Percentiles rank a stretch among this genome's conserved stretches.
These are phyloP conservation scores for Drosophila putrida DNA, from an alignment of 2,888 invertebrate genomes.

Conservation along the genomic window DNA sequence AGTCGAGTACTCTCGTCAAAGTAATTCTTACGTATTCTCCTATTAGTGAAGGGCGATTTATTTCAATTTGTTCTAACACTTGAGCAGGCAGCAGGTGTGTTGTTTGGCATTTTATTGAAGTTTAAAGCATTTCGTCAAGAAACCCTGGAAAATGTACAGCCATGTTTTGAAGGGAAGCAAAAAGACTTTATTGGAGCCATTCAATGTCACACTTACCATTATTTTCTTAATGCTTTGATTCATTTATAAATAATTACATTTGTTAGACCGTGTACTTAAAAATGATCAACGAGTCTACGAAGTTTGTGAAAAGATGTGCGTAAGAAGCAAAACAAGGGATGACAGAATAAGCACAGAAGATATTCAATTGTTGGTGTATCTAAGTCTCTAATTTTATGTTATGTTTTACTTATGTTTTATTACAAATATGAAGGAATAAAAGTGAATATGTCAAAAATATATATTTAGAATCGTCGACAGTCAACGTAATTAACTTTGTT, in stretches of 20 bases:
- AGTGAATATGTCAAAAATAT: not conserved
- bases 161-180: not conserved
- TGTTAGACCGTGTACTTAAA: not conserved
- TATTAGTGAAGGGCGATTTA: not conserved
- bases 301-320: too few relatives aligned
- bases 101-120: constrained; percentile 21
- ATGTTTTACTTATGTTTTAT: too few relatives aligned
- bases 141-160: not conserved
- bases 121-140: not conserved
- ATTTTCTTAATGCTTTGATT: not conserved
- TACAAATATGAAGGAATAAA: not conserved
- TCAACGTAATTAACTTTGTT: not conserved
- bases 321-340: too few relatives aligned
- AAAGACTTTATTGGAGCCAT: not conserved
- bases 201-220: not conserved
- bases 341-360: too few relatives aligned
- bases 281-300: too few relatives aligned
- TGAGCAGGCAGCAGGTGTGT: constrained; percentile 2
- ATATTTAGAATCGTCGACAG: not conserved
- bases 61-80: not conserved
- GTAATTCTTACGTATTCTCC: not conserved
- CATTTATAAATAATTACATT: not conserved
- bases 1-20: not conserved
- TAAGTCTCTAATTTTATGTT: too few relatives aligned
- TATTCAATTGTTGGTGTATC: too few relatives aligned